phyloP scores from a whole-genome alignment of 1,140 invertebrate species.

The Drosophila tropicalis region DNA sequence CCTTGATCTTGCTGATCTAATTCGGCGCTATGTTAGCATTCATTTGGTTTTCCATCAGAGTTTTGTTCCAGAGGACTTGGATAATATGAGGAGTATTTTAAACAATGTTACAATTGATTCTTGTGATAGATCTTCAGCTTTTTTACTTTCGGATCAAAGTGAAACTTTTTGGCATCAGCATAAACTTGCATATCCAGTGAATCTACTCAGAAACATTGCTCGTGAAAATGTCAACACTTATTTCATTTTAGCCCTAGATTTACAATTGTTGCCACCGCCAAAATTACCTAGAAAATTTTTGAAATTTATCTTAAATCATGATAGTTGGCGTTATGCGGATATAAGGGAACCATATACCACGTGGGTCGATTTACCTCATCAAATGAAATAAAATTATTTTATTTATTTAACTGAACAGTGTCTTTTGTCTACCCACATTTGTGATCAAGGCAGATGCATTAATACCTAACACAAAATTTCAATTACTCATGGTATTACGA shows the following conservation, averaged over 20 bases:
- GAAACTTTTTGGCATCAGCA: conserved; percentile 21
- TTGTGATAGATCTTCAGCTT: background rate
- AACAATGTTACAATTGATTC: conserved; percentile 20
- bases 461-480: conserved; percentile 10
- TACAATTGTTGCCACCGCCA: conserved; percentile 30
- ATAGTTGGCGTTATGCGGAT: conserved; percentile 9
- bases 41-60: conserved; percentile 92
- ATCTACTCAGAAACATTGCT: conserved; percentile 43
- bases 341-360: conserved; percentile 7
- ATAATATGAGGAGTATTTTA: conserved; percentile 86
- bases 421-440: conserved; percentile 42
- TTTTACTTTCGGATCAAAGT: background rate
- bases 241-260: conserved; percentile 38
- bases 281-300: conserved; percentile 32
- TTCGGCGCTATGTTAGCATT: conserved; percentile 90
- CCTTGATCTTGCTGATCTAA: conserved; percentile 84
- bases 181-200: conserved; percentile 30
- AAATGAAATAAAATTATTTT: background rate
- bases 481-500: conserved; percentile 7
- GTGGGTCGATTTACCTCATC: background rate
- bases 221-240: conserved; percentile 32
- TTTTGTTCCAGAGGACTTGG: conserved; percentile 89
- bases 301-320: conserved; percentile 10
- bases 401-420: conserved; percentile 3
- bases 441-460: background rate